Base-by-base conservation (phyloP, 2,888 invertebrate genomes). In the Alviniconcha strummeri region DNA sequence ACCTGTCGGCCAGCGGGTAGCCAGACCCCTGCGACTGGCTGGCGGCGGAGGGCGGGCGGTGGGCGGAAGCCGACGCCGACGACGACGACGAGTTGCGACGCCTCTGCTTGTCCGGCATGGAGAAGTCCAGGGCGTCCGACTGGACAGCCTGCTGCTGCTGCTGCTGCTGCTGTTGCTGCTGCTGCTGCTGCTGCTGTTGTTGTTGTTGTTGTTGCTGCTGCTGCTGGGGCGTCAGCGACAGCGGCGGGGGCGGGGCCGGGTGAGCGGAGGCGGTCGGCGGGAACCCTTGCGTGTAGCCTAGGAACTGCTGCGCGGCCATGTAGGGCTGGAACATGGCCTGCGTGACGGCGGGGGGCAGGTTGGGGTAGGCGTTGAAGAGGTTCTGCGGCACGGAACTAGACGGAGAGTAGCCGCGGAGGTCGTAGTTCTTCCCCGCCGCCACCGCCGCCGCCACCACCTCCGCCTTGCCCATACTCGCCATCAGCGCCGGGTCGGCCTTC, bases 101-200 rank as follows among this genome's bases (percentile, higher is more conserved):
- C 1, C 80, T 36, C 15, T 69, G 74, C 75, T 69, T 83, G 67
- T 75, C 80, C 7, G 88, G 88, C 72, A 90, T 83, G 83, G 88
- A 90, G 72, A 91, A 88, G 84, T 91, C 90, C 77, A 91, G 88
- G 8, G 91, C 91, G 83, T 90, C 90, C n/a, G 88, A 87, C 86
- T 90, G 90, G 17, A 88, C 88, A 11, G 88, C 86, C 74, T 88
- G 89, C 8, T 54, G 17, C 6, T 11, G 75, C 11, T 11, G 55
- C 75, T 8, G 60, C 13, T 8, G 60, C 8, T 8, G 60, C 1
- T 8, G 60, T 4, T 60, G 60, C 60, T 60, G 60, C 60, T 60
- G 60, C 13, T 60, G 60, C 13, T 60, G 60, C 74, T 88, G 89
- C 8, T 54, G 17, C 5, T 9, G 75, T 13, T 9, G 55, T 55